phyloP scores from a whole-genome alignment of 2,888 invertebrate genomes.

The Agrochola litura region DNA sequence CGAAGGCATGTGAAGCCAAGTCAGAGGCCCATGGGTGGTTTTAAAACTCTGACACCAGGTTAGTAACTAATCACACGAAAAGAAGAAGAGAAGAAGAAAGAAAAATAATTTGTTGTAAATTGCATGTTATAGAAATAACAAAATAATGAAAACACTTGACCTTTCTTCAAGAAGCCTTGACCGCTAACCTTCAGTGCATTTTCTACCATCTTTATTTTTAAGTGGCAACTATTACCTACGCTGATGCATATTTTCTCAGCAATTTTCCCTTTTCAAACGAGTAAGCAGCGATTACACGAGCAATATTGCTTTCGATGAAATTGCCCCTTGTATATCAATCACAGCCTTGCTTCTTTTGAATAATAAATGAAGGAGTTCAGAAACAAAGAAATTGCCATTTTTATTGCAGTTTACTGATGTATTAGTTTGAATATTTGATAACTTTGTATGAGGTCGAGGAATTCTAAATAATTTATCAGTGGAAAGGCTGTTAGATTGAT shows the following conservation, averaged over 20 bases:
- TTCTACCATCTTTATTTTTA: background rate
- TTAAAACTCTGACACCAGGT: background rate
- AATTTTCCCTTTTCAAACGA: slow-evolving; percentile 9
- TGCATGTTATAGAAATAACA: background rate
- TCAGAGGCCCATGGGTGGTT: no score
- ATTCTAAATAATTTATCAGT: slow-evolving; percentile 10
- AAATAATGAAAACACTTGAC: background rate
- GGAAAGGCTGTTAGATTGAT: background rate
- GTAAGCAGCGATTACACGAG: background rate
- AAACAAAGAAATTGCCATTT: background rate
- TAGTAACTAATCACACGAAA: no score
- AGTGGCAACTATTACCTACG: slow-evolving; percentile 4
- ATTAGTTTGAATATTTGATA: slow-evolving; percentile 16
- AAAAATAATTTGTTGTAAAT: no score
- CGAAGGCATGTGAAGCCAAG: no score
- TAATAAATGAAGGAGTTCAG: slow-evolving; percentile 3
- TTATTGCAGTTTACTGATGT: background rate
- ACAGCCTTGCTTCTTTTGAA: slow-evolving; percentile 6
- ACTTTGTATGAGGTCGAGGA: background rate
- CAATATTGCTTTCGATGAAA: slow-evolving; percentile 5
- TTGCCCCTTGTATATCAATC: background rate
- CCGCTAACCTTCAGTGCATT: background rate
- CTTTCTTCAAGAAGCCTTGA: background rate
- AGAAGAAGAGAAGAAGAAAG: no score
- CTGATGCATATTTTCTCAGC: slow-evolving; percentile 6